Conservation (phyloP, 2,113 vertebrate species). For the Ailurus styani region DNA sequence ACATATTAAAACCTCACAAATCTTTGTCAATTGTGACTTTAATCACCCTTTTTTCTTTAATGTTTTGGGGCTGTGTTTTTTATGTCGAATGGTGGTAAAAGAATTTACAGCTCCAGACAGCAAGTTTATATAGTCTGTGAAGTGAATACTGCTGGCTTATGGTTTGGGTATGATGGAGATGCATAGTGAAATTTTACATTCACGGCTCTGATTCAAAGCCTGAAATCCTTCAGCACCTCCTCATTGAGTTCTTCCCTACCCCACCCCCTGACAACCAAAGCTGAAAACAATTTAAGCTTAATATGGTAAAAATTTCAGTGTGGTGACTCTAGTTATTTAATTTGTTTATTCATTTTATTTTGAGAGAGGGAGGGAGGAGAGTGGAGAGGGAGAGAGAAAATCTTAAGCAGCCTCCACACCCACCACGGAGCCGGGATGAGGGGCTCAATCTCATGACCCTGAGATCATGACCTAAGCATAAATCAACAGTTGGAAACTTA, state of each 20-base stretch:
- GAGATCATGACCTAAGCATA: background rate
- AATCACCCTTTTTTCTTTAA: slow-evolving; percentile 6
- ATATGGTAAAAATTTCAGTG: too few species aligned
- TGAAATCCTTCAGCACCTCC: background rate
- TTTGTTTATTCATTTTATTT: background rate
- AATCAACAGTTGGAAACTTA: background rate
- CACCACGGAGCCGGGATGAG: background rate
- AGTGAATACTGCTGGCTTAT: background rate
- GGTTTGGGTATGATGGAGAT: background rate
- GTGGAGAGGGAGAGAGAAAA: background rate
- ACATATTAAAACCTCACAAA: background rate
- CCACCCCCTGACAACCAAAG: too few species aligned
- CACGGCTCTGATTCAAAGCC: background rate
- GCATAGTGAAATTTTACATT: background rate
- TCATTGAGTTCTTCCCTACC: background rate
- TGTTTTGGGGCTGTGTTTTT: background rate
- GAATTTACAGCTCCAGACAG: background rate
- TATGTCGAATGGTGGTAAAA: background rate
- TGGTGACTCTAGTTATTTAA: background rate
- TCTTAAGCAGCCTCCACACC: background rate
- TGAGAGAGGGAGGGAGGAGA: background rate
- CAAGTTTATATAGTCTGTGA: background rate
- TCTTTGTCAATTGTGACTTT: background rate
- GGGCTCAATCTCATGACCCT: background rate
- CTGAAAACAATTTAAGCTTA: too few species aligned